Evolutionary conservation across 2,888 invertebrate genomes (phyloP), one percentile per base, ranked within the genome.

Genomic region (Cremastobaeus sp.): DNA sequence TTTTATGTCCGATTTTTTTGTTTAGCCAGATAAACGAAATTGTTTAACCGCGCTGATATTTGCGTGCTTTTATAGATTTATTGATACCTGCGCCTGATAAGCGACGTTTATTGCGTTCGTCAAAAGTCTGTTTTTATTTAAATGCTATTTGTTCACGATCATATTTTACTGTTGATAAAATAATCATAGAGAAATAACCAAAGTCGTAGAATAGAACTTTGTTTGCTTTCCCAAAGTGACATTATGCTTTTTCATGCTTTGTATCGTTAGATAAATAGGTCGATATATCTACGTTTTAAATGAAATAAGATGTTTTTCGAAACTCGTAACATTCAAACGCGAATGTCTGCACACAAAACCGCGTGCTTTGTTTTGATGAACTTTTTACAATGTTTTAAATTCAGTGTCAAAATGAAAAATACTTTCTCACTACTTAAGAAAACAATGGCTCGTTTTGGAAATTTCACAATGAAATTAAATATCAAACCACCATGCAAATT

Each of bases 251-350:
- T 59, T 69, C 54, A 68, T 59, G 59, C 50, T 59, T 59, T 35
- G 57, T 43, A 59, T 68, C 68, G 12, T 68, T 68, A 68, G 57
- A 59, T 52, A 68, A 59, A 68, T 59, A 52, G 68, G 50, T 57
- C 57, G 57, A 3, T 45, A 45, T 59, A n/a, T n/a, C n/a, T n/a
- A n/a, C n/a, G n/a, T n/a, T n/a, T n/a, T n/a, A n/a, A n/a, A n/a
- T n/a, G n/a, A n/a, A n/a, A n/a, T n/a, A n/a, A n/a, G n/a, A n/a
- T n/a, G n/a, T n/a, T n/a, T n/a, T n/a, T n/a, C n/a, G n/a, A n/a
- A n/a, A n/a, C n/a, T n/a, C n/a, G n/a, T n/a, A n/a, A n/a, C n/a
- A n/a, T n/a, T n/a, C n/a, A n/a, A n/a, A n/a, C n/a, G n/a, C n/a
- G n/a, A n/a, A n/a, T n/a, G n/a, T n/a, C n/a, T n/a, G n/a, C n/a